These are phyloP conservation scores for Leptobrachium leishanense DNA, from an alignment of 2,113 vertebrate genomes.

Conservation along the genomic window DNA sequence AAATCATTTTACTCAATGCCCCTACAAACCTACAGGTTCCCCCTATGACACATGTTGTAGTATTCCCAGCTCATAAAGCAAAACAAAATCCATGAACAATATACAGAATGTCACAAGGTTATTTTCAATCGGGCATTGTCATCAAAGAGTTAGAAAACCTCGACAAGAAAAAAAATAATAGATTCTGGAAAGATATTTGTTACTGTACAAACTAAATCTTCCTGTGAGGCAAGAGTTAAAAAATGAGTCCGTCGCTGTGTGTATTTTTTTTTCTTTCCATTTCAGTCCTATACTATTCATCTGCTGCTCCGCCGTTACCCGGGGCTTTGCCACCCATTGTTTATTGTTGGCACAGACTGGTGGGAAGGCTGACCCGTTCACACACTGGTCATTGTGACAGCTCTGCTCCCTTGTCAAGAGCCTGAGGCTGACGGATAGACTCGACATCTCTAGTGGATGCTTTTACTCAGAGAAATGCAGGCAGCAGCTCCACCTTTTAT, in stretches of 20 bases:
- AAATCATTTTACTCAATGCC: no score
- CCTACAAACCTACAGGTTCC: no score
- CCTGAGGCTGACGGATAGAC: constrained; percentile 6
- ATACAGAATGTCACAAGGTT: no score
- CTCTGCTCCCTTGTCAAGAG: constrained; percentile 10
- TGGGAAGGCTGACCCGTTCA: not conserved
- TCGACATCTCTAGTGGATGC: constrained; percentile 9
- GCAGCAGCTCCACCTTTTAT: constrained; percentile 41
- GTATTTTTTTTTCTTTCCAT: not conserved
- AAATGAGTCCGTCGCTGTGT: not conserved
- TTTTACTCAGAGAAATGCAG: constrained; percentile 19
- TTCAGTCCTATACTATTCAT: not conserved
- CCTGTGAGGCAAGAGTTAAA: not conserved
- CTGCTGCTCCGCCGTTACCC: not conserved
- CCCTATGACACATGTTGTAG: no score
- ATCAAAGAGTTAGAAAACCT: no score
- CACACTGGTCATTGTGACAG: not conserved
- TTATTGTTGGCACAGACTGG: constrained; percentile 13
- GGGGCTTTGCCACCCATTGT: not conserved
- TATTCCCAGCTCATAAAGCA: no score
- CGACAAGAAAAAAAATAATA: no score
- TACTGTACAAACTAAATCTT: not conserved
- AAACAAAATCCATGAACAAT: no score
- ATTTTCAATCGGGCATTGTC: no score
- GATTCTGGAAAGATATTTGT: not conserved